Percentiles rank a stretch among this genome's conserved stretches.
phyloP scores from a whole-genome alignment of 2,888 invertebrate genomes.

The Anaspis maculata region DNA sequence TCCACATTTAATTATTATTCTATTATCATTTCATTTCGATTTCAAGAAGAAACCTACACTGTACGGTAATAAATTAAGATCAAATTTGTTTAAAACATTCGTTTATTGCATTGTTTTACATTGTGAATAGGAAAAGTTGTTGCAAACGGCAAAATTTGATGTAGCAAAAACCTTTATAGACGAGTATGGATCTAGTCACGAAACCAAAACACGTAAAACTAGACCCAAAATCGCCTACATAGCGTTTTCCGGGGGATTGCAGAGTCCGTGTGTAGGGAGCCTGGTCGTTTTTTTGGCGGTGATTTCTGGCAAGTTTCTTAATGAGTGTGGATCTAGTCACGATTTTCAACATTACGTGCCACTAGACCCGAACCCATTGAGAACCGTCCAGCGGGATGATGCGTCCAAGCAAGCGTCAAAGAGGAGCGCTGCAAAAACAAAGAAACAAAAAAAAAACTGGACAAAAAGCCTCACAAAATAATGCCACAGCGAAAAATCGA shows the following conservation, averaged over 20 bases:
- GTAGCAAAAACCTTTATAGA: slow-evolving; percentile 54
- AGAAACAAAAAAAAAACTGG: slow-evolving; percentile 8
- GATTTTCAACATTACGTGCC: slow-evolving; percentile 47
- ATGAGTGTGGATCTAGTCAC: slow-evolving; percentile 91
- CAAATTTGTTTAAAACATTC: too few relatives aligned
- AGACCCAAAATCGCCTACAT: slow-evolving; percentile 73
- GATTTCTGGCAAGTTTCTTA: slow-evolving; percentile 44
- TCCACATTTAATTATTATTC: too few relatives aligned
- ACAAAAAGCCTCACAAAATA: slow-evolving; percentile 11
- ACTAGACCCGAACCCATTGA: slow-evolving; percentile 69
- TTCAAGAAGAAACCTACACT: too few relatives aligned
- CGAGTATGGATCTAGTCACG: slow-evolving; percentile 89
- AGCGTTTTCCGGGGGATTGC: slow-evolving; percentile 51
- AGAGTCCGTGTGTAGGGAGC: too few relatives aligned
- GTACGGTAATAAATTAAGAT: too few relatives aligned
- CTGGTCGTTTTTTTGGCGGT: too few relatives aligned
- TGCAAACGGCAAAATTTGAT: too few relatives aligned
- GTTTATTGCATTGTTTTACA: too few relatives aligned
- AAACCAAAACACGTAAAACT: slow-evolving; percentile 52
- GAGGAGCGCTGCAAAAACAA: slow-evolving; percentile 4
- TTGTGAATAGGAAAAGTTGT: too few relatives aligned
- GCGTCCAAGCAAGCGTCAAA: slow-evolving; percentile 3
- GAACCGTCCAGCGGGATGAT: slow-evolving; percentile 32
- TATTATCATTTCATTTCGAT: too few relatives aligned
- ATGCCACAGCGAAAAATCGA: background rate